Base-by-base conservation (phyloP, 2,113 vertebrate genomes). In the Takifugu flavidus region DNA sequence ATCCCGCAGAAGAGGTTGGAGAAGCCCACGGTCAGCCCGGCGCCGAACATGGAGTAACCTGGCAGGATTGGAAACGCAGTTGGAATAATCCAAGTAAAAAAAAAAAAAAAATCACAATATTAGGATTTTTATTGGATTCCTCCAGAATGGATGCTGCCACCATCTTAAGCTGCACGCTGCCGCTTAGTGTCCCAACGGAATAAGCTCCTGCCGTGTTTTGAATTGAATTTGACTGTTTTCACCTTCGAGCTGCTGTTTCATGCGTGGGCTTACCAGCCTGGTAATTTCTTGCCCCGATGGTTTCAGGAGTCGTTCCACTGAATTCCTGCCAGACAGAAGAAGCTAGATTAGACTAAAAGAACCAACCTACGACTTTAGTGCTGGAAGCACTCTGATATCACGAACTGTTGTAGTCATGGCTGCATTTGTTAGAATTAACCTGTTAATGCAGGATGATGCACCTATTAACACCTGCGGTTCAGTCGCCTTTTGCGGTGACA, bases 11-110 rank as follows among this genome's bases (percentile, higher is more conserved):
- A 99, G 64, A 99, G 96, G 85, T 99, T 99, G 69, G 95, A 99
- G 45, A 99, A 93, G 53, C 97, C 97, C 71, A 99, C 97, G 0
- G 97, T 99, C 67, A 99, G 93, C 51, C 97, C 97, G 26, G 97
- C 97, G 12, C 96, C 97, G 62, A 99, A 99, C 96, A 99, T 98
- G 80, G 96, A 98, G 85, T 93, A 99, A 65, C 96, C 97, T 99
- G 63, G 26, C 0, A 1, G 46, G 20, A 64, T 20, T 39, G 34
- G 34, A 39, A 39, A 39, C 7, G 34, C 7, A 10, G 34, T 11
- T 39, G 11, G 34, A 39, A 10, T 8, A 10, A 10, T 20, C 20
- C 20, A 20, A 20, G 11, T 39, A 20, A 20, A 20, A 20, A 20
- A 20, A 20, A 59, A 25, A 26, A 25, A 25, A 51, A 51, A 11